Evolutionary conservation across 2,888 invertebrate genomes (phyloP).

Genomic region (Oscheius sp.): DNA sequence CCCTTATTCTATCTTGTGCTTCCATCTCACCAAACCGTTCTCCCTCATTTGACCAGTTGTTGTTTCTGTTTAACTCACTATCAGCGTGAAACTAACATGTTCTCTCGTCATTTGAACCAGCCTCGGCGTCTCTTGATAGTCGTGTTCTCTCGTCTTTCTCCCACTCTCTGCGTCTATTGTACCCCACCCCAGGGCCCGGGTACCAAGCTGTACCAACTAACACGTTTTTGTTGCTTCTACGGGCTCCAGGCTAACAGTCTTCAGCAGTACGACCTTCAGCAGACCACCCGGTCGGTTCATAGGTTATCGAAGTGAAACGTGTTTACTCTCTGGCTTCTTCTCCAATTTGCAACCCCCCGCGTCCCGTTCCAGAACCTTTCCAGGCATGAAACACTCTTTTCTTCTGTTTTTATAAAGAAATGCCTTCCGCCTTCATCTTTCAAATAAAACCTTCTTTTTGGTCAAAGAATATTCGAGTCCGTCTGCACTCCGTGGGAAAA

Average conservation of each 20-base stretch:
- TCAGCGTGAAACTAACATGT: conserved; percentile 12
- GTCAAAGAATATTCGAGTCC: not conserved
- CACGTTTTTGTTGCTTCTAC: conserved; percentile 31
- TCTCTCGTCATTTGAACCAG: conserved; percentile 8
- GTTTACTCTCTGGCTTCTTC: not conserved
- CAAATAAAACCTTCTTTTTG: not conserved
- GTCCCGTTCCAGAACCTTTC: not conserved
- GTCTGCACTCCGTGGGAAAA: conserved; percentile 9
- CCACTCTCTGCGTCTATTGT: conserved; percentile 32
- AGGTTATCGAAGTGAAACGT: not conserved
- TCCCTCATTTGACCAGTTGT: conserved; percentile 2
- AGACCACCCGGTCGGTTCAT: not conserved
- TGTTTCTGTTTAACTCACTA: conserved; percentile 20
- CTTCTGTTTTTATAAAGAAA: not conserved
- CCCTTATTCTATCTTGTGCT: conserved; percentile 3
- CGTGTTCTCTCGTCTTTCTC: conserved; percentile 12
- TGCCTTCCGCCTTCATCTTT: not conserved
- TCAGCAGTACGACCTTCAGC: not conserved
- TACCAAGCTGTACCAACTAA: conserved; percentile 35
- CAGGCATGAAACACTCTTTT: not conserved
- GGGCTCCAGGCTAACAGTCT: conserved; percentile 24
- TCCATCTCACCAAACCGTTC: too few relatives aligned
- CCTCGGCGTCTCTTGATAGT: conserved; percentile 2
- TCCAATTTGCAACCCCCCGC: not conserved
- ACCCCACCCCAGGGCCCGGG: conserved; percentile 24